Evolutionary conservation across 2,888 invertebrate species (phyloP), one percentile per base, ranked within the genome.

Genomic region (Orchesella flavescens): DNA sequence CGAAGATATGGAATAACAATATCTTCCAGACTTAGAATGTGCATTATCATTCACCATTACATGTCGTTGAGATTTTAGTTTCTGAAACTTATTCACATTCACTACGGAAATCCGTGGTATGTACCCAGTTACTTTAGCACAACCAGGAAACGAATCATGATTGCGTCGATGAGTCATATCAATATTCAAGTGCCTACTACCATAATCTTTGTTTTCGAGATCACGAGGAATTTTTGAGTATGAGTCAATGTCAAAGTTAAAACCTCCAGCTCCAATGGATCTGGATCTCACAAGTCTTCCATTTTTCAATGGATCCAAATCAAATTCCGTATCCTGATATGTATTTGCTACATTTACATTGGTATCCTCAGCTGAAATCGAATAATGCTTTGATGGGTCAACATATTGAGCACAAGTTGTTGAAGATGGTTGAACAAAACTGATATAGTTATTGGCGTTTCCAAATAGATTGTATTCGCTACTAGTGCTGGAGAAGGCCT

Each of bases 301-400:
- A 4, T 34, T 34, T 34, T 34, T 34, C 34, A 87, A 44, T 12
- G 87, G 86, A 49, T 85, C 86, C 66, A 87, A 57, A 61, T 87
- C 84, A 66, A 86, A 86, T 12, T 87, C 86, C 2, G 84, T 86
- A 73, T 86, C 86, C 65, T 81, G 68, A 81, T 81, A 75, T 81
- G 69, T 81, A 68, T 81, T 75, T 81, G 80, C 80, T 74, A 81
- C 15, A 66, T 44, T 23, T 21, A 69, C 61, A 61, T 55, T 57
- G 53, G 43, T 7, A 34, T 63, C 63, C 19, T 63, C 46, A 71
- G 17, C 73, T 19, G 75, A 75, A 75, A 81, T 81, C 69, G 81
- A 81, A 81, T 81, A 75, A 12, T 44, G 7, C 24, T 69, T 73
- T 23, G 74, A 63, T 59, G 68, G 59, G 21, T 75, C 59, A 77